Conservation (phyloP, 2,888 invertebrate genomes). For the Eilema griseolum region DNA sequence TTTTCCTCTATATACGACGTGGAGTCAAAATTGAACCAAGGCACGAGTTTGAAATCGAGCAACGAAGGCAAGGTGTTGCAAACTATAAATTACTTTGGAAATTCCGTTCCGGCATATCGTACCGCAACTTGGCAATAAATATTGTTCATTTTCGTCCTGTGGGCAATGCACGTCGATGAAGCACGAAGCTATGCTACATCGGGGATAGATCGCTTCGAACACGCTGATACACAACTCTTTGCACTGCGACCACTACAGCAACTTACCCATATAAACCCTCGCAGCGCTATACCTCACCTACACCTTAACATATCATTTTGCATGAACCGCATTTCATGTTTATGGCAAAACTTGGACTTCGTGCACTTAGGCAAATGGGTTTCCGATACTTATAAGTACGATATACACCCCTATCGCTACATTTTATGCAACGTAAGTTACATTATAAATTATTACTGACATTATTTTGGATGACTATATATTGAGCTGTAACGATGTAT, state of each 20-base stretch:
- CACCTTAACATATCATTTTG: constrained; percentile 84
- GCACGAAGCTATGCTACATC: constrained; percentile 61
- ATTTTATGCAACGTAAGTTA: constrained; percentile 73
- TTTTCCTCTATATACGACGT: constrained; percentile 32
- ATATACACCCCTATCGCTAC: constrained; percentile 73
- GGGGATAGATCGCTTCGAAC: constrained; percentile 44
- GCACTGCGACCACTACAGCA: constrained; percentile 48
- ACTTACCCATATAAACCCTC: constrained; percentile 42
- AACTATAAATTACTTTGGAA: constrained; percentile 83
- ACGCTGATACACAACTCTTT: constrained; percentile 46
- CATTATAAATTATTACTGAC: constrained; percentile 72
- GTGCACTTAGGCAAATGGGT: constrained; percentile 86
- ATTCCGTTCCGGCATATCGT: constrained; percentile 75
- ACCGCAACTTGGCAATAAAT: constrained; percentile 78
- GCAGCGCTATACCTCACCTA: constrained; percentile 60
- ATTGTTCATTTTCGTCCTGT: constrained; percentile 81
- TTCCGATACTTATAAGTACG: constrained; percentile 84
- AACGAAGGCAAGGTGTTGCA: constrained; percentile 69
- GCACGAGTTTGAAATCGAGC: constrained; percentile 45
- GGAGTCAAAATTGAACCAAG: constrained; percentile 50
- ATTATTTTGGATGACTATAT: constrained; percentile 56
- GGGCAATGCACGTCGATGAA: constrained; percentile 75
- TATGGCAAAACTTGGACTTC: constrained; percentile 85
- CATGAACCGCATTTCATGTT: constrained; percentile 83
- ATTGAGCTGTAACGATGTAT: constrained; percentile 48